Evolutionary conservation across 2,113 vertebrate genomes (phyloP).

Genomic region (Cynopterus brachyotis): DNA sequence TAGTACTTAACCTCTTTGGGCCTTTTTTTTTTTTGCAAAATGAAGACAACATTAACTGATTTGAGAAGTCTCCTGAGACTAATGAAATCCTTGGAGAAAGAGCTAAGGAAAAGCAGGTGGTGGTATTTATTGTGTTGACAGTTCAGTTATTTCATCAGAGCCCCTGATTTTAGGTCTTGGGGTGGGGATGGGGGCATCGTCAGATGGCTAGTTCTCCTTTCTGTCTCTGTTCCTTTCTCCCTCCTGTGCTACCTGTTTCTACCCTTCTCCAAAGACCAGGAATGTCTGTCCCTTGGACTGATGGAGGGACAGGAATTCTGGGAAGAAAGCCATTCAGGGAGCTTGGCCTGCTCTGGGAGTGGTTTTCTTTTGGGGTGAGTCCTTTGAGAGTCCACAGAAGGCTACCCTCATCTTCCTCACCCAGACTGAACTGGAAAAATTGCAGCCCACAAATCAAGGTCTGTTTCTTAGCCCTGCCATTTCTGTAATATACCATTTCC

Average conservation of each 20-base stretch:
- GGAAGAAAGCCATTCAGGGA: neutral
- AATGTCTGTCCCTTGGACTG: neutral
- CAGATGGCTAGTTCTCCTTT: neutral
- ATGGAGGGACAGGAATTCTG: neutral
- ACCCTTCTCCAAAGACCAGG: neutral
- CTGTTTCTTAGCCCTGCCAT: neutral
- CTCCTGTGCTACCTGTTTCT: neutral
- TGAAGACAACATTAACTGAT: neutral
- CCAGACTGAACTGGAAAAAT: neutral
- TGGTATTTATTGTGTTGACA: neutral
- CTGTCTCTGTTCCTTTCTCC: fast-evolving
- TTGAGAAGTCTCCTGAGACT: neutral
- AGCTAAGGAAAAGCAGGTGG: neutral
- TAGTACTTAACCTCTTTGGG: neutral
- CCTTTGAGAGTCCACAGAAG: neutral
- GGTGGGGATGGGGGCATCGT: too few relatives aligned
- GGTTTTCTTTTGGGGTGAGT: neutral
- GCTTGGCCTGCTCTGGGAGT: neutral
- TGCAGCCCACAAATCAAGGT: neutral
- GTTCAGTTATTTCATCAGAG: neutral
- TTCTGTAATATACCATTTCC: neutral
- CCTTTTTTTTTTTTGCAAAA: constrained; percentile 8
- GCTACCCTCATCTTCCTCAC: neutral
- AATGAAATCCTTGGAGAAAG: constrained; percentile 39
- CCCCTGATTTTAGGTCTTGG: neutral